A percentile compares a stretch with the other conserved stretches of the same genome.
phyloP scores from a whole-genome alignment of 2,113 vertebrate species.

The Antechinus flavipes region DNA sequence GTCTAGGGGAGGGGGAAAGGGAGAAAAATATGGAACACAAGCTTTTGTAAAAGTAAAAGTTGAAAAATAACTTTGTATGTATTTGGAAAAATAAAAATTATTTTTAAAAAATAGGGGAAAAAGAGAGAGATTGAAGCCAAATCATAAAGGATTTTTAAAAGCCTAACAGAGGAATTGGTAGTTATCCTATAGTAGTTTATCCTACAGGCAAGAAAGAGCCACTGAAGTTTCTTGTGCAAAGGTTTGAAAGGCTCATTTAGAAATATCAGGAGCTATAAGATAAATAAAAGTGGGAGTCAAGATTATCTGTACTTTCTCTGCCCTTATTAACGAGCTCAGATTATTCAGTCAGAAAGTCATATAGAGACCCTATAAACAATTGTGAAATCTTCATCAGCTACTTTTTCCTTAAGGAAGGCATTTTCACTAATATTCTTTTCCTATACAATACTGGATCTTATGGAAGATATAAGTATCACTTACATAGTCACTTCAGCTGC shows the following conservation, averaged over 20 bases:
- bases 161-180: too few relatives aligned
- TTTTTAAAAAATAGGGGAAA: too few relatives aligned
- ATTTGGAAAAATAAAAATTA: too few relatives aligned
- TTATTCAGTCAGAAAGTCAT: background rate
- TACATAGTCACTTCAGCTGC: background rate
- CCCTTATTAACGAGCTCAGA: background rate
- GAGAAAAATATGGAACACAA: too few relatives aligned
- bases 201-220: background rate
- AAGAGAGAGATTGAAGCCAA: background rate
- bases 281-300: background rate
- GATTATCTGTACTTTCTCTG: background rate
- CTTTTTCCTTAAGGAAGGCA: background rate
- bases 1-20: too few relatives aligned
- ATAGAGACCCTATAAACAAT: background rate
- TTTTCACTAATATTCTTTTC: background rate
- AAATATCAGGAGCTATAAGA: background rate
- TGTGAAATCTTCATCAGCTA: background rate
- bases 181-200: too few relatives aligned
- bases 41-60: too few relatives aligned
- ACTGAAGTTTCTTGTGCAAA: background rate
- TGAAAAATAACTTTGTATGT: too few relatives aligned
- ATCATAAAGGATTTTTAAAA: background rate
- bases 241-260: background rate
- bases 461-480: background rate
- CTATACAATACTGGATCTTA: background rate